A percentile compares a stretch with the other conserved stretches of the same genome.
Evolutionary conservation across 2,113 vertebrate species (phyloP).

Genomic region (Crocuta crocuta): DNA sequence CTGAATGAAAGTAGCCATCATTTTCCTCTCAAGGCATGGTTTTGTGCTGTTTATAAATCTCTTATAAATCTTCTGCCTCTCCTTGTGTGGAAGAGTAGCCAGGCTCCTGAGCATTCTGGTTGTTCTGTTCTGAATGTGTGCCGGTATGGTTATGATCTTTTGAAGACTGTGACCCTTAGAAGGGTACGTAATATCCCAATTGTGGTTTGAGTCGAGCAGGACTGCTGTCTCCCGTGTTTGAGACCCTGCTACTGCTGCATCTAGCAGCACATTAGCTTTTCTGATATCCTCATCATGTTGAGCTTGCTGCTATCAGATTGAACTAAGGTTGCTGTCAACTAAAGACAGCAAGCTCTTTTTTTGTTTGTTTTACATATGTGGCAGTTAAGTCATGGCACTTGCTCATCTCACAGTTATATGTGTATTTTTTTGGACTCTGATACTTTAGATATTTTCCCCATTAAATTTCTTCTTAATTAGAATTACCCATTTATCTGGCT

Average conservation of each 20-base stretch:
- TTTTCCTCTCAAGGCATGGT: neutral
- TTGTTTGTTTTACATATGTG: neutral
- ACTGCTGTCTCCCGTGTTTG: neutral
- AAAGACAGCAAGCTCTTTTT: neutral
- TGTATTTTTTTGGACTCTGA: neutral
- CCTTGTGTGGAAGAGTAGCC: neutral
- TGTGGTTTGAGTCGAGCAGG: neutral
- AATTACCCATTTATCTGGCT: neutral
- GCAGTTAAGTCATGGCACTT: neutral
- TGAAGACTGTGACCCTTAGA: neutral
- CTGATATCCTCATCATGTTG: neutral
- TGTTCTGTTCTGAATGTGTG: neutral
- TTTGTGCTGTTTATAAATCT: conserved; percentile 46
- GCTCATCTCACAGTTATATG: neutral
- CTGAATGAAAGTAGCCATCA: conserved; percentile 33
- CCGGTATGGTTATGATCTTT: neutral
- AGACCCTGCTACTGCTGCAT: neutral
- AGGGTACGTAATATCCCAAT: neutral
- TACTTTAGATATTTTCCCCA: neutral
- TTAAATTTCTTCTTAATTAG: conserved; percentile 44
- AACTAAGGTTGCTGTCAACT: neutral
- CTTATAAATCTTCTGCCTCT: neutral
- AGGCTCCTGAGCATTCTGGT: neutral
- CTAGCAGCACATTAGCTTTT: neutral
- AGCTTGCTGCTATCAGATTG: neutral